These are phyloP conservation scores for Acleris laterana DNA, from an alignment of 2,888 invertebrate species.

Conservation along the genomic window DNA sequence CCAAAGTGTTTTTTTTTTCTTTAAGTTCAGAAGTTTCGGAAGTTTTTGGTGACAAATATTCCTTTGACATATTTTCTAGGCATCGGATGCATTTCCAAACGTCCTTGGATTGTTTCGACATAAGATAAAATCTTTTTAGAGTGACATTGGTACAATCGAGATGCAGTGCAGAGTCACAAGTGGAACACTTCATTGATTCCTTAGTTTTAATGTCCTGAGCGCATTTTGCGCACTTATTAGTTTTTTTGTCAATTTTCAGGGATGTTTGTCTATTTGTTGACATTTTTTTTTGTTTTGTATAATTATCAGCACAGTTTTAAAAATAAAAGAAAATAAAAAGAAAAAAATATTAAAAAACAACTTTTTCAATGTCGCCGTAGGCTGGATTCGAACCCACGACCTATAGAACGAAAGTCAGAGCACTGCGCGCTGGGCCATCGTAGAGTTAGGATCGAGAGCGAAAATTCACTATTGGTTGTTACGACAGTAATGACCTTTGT, in stretches of 20 bases:
- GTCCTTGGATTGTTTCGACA: background rate
- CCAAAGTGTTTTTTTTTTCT: background rate
- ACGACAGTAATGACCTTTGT: too few relatives aligned
- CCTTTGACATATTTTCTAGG: background rate
- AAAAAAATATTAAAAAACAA: too few relatives aligned
- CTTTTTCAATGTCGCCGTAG: too few relatives aligned
- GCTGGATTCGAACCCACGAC: too few relatives aligned
- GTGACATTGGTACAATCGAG: background rate
- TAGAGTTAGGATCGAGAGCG: too few relatives aligned
- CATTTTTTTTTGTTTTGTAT: background rate
- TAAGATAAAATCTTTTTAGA: background rate
- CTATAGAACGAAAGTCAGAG: too few relatives aligned
- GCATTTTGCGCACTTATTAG: background rate
- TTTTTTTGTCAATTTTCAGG: background rate
- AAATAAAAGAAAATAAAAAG: too few relatives aligned
- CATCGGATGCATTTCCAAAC: background rate
- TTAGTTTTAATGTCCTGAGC: background rate
- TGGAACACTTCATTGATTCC: background rate
- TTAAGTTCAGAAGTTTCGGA: too few relatives aligned
- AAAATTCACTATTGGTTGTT: too few relatives aligned
- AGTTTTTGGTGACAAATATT: background rate
- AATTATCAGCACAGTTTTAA: too few relatives aligned
- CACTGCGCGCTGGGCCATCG: too few relatives aligned
- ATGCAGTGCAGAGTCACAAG: background rate
- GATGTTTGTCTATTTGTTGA: background rate